Conservation (phyloP, 2,113 vertebrate species). For the Coturnix japonica region DNA sequence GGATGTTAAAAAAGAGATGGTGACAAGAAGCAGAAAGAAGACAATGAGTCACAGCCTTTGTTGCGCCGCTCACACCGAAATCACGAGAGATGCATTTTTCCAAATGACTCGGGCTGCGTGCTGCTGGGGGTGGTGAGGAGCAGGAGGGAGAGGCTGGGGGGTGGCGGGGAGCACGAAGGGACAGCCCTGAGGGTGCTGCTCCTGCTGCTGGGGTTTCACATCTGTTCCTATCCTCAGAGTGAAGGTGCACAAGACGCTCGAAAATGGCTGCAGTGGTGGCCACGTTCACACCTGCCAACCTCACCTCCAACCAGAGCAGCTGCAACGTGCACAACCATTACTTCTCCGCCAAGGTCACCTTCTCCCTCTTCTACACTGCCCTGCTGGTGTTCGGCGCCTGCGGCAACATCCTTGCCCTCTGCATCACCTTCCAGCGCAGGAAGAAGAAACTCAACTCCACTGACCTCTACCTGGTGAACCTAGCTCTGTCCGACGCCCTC, state of each 20-base stretch:
- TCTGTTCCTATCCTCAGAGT: conserved; percentile 2
- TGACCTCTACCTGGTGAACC: conserved; percentile 82
- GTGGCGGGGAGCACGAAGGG: neutral
- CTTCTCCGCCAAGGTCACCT: conserved; percentile 69
- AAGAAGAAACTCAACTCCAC: conserved; percentile 87
- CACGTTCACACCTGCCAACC: neutral
- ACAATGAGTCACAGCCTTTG: conserved; percentile 43
- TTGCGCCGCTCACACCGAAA: neutral
- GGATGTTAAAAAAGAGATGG: neutral
- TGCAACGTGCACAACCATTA: conserved; percentile 80
- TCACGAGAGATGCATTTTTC: conserved; percentile 55
- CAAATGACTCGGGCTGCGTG: conserved; percentile 42
- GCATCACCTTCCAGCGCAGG: conserved; percentile 77
- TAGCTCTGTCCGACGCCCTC: conserved; percentile 84
- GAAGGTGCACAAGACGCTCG: neutral
- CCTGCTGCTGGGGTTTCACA: neutral
- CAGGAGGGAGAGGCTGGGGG: neutral
- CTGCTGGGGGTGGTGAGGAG: neutral
- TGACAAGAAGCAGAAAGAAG: neutral
- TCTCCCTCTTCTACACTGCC: conserved; percentile 80
- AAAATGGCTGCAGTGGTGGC: neutral
- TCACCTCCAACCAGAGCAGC: conserved; percentile 67
- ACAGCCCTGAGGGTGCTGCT: neutral
- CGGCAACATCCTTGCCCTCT: conserved; percentile 84
- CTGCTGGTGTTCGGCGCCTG: conserved; percentile 79